phyloP scores from a whole-genome alignment of 2,113 vertebrate species.

The Chaetodon trifascialis region DNA sequence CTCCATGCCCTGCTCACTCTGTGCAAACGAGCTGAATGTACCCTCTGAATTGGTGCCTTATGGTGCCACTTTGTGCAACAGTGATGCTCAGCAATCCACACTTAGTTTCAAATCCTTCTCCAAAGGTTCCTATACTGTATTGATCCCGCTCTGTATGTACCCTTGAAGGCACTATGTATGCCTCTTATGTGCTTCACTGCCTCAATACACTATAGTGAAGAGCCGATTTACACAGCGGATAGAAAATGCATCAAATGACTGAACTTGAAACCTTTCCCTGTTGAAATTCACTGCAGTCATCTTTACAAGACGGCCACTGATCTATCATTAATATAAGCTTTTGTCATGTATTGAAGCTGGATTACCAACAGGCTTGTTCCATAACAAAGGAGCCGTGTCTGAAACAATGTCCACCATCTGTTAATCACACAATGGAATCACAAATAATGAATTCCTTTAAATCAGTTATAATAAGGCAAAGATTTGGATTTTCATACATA shows the following conservation, averaged over 20 bases:
- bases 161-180: conserved; percentile 52
- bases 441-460: neutral
- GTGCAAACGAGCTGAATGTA: conserved; percentile 30
- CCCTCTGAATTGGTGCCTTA: conserved; percentile 41
- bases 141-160: conserved; percentile 58
- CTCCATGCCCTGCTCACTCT: conserved; percentile 4
- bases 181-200: conserved; percentile 47
- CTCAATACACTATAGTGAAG: conserved; percentile 23
- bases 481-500: neutral
- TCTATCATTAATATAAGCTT: conserved; percentile 35
- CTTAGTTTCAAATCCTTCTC: conserved; percentile 56
- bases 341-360: conserved; percentile 23
- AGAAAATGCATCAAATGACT: conserved; percentile 42
- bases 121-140: conserved; percentile 48
- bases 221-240: conserved; percentile 32
- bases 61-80: conserved; percentile 38
- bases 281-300: conserved; percentile 13
- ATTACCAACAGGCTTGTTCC: conserved; percentile 17
- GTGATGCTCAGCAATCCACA: conserved; percentile 44
- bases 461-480: neutral
- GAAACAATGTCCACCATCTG: conserved; percentile 30
- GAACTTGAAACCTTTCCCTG: conserved; percentile 31
- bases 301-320: conserved; percentile 7
- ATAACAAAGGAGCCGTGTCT: conserved; percentile 19
- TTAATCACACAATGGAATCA: conserved; percentile 3